A percentile compares a stretch with the other conserved stretches of the same genome.
phyloP scores from a whole-genome alignment of 2,113 vertebrate genomes.

The Desmodus rotundus region DNA sequence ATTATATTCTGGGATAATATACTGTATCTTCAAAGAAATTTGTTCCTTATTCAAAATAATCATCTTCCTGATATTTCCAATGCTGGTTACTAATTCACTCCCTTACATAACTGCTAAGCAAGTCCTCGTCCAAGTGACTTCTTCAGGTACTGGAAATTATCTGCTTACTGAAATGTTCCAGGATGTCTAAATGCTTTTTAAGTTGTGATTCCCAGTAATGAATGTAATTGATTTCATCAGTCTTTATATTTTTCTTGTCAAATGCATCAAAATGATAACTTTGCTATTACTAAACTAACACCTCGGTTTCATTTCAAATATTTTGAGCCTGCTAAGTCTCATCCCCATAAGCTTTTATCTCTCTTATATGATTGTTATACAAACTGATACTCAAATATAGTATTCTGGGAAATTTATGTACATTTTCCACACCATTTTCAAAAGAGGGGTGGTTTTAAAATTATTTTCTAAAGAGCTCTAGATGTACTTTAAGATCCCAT shows the following conservation, averaged over 20 bases:
- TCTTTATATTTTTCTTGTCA: background rate
- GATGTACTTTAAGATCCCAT: background rate
- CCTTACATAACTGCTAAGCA: background rate
- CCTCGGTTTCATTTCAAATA: background rate
- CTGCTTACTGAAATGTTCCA: background rate
- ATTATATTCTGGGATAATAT: background rate
- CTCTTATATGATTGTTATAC: background rate
- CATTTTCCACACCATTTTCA: background rate
- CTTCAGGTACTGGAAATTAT: background rate
- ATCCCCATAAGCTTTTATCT: background rate
- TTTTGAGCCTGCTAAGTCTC: background rate
- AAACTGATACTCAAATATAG: background rate
- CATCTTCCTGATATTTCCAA: background rate
- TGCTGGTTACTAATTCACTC: background rate
- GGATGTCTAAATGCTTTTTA: background rate
- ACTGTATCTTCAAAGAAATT: background rate
- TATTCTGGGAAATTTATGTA: background rate
- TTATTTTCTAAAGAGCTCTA: background rate
- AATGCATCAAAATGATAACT: background rate
- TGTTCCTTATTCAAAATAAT: background rate
- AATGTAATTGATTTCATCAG: background rate
- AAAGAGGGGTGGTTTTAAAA: background rate
- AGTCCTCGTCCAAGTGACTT: background rate
- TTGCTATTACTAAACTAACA: background rate
- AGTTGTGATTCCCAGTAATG: background rate